These are phyloP conservation scores for Gonatopus flavifemur DNA, from an alignment of 1,140 invertebrate genomes.

Conservation along the genomic window DNA sequence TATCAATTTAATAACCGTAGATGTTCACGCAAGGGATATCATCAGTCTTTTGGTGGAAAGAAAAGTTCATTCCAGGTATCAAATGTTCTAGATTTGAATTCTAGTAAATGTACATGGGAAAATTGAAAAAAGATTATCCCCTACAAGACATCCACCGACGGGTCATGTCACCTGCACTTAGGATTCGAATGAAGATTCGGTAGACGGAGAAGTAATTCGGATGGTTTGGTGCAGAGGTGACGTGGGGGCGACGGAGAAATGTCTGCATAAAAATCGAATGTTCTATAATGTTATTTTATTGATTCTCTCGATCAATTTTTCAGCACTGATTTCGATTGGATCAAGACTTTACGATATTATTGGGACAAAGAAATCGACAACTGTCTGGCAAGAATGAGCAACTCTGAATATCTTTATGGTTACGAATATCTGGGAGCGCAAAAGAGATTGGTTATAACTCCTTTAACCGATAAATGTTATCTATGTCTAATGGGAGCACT, in stretches of 20 bases:
- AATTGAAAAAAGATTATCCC: too few species aligned
- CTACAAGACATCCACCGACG: too few species aligned
- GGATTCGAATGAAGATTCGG: too few species aligned
- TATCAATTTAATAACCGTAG: constrained; percentile 82
- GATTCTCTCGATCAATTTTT: constrained; percentile 23
- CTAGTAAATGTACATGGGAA: background rate
- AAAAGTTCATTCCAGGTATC: constrained; percentile 64
- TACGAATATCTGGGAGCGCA: constrained; percentile 91
- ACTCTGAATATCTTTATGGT: constrained; percentile 78
- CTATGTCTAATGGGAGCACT: constrained; percentile 85
- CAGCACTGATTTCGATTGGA: constrained; percentile 81
- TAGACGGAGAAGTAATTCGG: too few species aligned
- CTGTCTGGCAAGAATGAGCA: constrained; percentile 77
- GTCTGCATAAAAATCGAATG: too few species aligned
- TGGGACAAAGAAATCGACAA: constrained; percentile 79
- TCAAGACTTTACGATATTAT: constrained; percentile 89
- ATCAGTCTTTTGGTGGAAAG: constrained; percentile 72
- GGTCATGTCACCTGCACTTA: too few species aligned
- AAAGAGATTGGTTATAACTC: constrained; percentile 78
- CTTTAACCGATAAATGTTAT: constrained; percentile 84
- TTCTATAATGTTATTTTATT: too few species aligned
- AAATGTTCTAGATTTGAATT: constrained; percentile 4
- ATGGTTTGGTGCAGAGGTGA: background rate
- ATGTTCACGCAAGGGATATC: constrained; percentile 85
- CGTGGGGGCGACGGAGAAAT: too few species aligned